Base-by-base conservation (phyloP, 2,888 invertebrate genomes). In the Drosophila demipolita region DNA sequence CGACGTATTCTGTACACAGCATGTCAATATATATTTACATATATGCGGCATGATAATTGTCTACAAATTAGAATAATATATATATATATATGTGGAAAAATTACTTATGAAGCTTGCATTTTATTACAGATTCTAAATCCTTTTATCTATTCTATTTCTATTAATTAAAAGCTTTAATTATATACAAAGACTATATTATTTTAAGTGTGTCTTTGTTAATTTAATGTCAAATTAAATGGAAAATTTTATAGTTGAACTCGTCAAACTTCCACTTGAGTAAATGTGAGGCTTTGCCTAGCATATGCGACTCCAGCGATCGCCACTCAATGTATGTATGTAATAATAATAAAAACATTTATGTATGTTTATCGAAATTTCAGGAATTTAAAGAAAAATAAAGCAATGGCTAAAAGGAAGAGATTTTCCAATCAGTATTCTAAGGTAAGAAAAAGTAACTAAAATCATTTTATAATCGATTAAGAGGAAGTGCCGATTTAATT, bases 11-110 rank as follows among this genome's bases (percentile, higher is more conserved):
- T n/a, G n/a, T n/a, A n/a, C n/a, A n/a, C 42, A 32, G 29, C n/a
- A 32, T 32, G n/a, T 42, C n/a, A 32, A 67, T 63, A 65, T 50
- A 35, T 29, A 49, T 33, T 29, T 54, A 57, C 42, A 45, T 61
- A 54, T 42, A 58, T 58, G 50, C 50, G 38, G 64, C 49, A 49
- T 8, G 36, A 55, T 38, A 20, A 40, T 57, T 57, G 54, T 69
- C 40, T 61, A 23, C 70, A 33, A 50, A 29, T 36, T 70, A 29
- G 52, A 58, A 54, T 38, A n/a, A n/a, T 29, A 12, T 26, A 29
- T 55, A 38, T 7, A 17, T 3, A 38, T n/a, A 23, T 61, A 73
- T 38, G 53, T 60, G 48, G 35, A n/a, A 54, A 42, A 40, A 20
- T 48, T 15, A 6, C 4, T 38, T 38, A 26, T 3, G 26, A 26